These are phyloP conservation scores for Teleiodes luculella DNA, from an alignment of 2,888 invertebrate genomes.

Conservation along the genomic window DNA sequence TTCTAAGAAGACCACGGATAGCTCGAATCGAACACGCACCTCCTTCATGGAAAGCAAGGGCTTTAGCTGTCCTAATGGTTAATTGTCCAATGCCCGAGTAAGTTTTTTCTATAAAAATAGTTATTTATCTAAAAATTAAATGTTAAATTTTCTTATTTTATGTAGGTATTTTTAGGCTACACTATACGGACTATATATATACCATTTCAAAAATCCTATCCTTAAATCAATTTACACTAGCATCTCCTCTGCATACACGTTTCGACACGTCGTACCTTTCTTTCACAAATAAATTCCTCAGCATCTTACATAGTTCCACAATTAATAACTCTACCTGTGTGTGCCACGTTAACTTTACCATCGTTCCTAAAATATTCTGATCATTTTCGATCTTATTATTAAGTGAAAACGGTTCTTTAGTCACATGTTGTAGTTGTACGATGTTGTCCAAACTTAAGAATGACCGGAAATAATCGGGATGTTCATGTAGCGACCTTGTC, in stretches of 20 bases:
- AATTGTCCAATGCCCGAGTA: no score
- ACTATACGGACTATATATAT: no score
- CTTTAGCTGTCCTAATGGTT: no score
- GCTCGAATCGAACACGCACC: no score
- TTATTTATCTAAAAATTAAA: no score
- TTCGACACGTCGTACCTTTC: neutral
- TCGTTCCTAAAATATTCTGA: neutral
- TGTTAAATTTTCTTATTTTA: no score
- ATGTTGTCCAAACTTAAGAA: neutral
- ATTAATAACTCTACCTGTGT: neutral
- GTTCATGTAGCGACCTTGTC: slow-evolving; percentile 27
- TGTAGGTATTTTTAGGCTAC: no score
- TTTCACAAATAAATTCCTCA: neutral
- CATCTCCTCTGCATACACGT: neutral
- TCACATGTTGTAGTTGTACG: neutral
- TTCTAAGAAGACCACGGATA: no score
- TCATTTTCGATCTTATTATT: neutral
- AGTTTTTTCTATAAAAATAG: no score
- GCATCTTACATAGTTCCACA: neutral
- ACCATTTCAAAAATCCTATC: no score
- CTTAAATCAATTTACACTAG: neutral
- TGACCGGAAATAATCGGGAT: slow-evolving; percentile 30
- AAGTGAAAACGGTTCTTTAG: neutral
- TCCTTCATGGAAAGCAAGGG: no score
- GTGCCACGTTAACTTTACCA: neutral